These are phyloP conservation scores for Theretra japonica DNA, from an alignment of 2,888 invertebrate species.

Conservation along the genomic window DNA sequence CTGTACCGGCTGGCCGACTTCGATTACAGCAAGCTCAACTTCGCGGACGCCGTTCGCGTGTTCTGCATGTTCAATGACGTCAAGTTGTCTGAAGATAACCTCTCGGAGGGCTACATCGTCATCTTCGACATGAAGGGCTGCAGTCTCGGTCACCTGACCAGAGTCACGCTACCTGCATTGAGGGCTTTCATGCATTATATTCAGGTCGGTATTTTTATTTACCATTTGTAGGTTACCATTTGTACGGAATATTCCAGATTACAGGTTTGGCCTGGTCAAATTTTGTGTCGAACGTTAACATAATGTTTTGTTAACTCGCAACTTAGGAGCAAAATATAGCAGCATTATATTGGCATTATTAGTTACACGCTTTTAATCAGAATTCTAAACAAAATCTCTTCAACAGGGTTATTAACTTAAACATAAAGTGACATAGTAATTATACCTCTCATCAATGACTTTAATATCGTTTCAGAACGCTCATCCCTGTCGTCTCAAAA, in stretches of 20 bases:
- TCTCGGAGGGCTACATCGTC: constrained; percentile 85
- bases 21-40: constrained; percentile 87
- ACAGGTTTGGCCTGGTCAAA: too few relatives aligned
- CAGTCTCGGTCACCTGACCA: constrained; percentile 86
- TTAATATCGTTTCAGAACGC: constrained; percentile 78
- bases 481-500: constrained; percentile 87
- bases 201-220: constrained; percentile 77
- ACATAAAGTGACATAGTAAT: too few relatives aligned
- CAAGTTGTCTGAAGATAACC: constrained; percentile 85
- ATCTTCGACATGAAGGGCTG: constrained; percentile 89
- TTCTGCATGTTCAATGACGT: constrained; percentile 89
- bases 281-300: too few relatives aligned
- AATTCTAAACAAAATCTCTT: too few relatives aligned
- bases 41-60: constrained; percentile 85
- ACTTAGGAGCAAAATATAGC: too few relatives aligned
- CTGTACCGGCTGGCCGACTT: constrained; percentile 85
- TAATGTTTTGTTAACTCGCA: too few relatives aligned
- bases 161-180: constrained; percentile 86
- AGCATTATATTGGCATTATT: too few relatives aligned
- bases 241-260: too few relatives aligned
- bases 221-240: not conserved
- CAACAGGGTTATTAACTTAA: too few relatives aligned
- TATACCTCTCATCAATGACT: not conserved
- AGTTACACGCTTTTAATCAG: too few relatives aligned
- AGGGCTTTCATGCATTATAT: constrained; percentile 88